Evolutionary conservation across 2,888 invertebrate species (phyloP), one percentile per base, ranked within the genome.

Genomic region (Podabrus alpinus): DNA sequence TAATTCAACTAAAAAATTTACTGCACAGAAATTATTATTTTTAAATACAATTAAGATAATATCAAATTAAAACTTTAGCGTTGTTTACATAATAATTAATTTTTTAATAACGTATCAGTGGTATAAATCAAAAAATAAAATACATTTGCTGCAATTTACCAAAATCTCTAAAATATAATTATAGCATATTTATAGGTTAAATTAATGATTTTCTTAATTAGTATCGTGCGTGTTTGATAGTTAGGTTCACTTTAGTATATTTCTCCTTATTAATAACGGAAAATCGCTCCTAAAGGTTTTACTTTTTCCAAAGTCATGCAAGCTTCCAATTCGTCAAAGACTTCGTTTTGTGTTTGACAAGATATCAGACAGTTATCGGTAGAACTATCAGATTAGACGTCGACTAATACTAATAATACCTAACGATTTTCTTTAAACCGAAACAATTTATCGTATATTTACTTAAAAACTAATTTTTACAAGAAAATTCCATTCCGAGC

Each of bases 151-250:
- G 71, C 75, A 72, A 71, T 71, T 75, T 75, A 70, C 69, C 72
- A 73, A 81, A 81, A 81, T 81, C 83, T 78, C 80, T 81, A 79
- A 81, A 81, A 81, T 79, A 82, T 82, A 83, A 84, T 85, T 84
- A 83, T 84, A 80, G 80, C 81, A 81, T 84, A 84, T 85, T 85
- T 85, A 85, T 84, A 81, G 83, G 83, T 80, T 80, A 81, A 84
- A 85, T 85, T 85, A 86, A 86, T 84, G 85, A 86, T 86, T 85
- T 85, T 86, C 85, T 84, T 86, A 86, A 86, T 86, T 86, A 85
- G 85, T 82, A 82, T 82, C 84, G 86, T 86, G 86, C 86, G 85
- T 86, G 85, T 79, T 78, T 69, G 79, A 68, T 72, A 71, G 74
- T 82, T 82, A 82, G 83, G 82, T 82, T 81, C 82, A 81, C 76